These are phyloP conservation scores for Parazoanthus atlanticus DNA, from an alignment of 92 coral and sea anemone genomes.

Conservation along the genomic window DNA sequence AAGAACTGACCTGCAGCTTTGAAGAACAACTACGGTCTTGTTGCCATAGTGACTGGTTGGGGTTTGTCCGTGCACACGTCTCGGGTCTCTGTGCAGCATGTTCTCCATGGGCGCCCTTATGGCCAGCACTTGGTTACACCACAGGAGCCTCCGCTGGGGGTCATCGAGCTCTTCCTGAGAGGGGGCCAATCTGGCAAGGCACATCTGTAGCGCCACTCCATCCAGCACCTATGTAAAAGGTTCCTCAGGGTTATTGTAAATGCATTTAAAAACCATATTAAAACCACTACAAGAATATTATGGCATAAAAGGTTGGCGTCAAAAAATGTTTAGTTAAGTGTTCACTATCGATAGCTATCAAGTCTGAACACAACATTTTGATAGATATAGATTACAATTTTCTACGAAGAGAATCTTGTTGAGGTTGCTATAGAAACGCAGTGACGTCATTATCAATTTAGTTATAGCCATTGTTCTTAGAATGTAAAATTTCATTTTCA, in stretches of 20 bases:
- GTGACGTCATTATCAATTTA: no score
- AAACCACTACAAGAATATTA: neutral
- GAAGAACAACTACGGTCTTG: slow-evolving; percentile 51
- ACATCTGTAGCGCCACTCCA: slow-evolving; percentile 75
- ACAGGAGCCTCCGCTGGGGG: slow-evolving; percentile 51
- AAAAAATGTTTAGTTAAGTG: no score
- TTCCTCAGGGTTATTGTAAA: neutral
- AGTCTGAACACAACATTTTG: no score
- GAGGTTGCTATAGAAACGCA: no score
- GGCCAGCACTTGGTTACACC: slow-evolving; percentile 84
- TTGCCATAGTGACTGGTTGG: slow-evolving; percentile 44
- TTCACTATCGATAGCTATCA: no score
- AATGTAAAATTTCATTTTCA: no score
- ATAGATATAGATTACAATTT: no score
- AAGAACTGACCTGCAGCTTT: slow-evolving; percentile 81
- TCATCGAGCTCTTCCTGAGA: slow-evolving; percentile 56
- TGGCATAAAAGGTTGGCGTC: neutral
- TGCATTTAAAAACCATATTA: neutral
- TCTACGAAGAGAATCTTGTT: no score
- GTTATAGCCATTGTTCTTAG: no score
- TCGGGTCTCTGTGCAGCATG: slow-evolving; percentile 40
- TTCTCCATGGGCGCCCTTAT: slow-evolving; percentile 70
- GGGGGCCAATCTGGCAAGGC: slow-evolving; percentile 75
- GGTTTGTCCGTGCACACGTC: neutral
- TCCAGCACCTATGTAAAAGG: slow-evolving; percentile 64